Evolutionary conservation across 2,113 vertebrate genomes (phyloP), one percentile per base, ranked within the genome.

Genomic region (Variabilichromis moorii): DNA sequence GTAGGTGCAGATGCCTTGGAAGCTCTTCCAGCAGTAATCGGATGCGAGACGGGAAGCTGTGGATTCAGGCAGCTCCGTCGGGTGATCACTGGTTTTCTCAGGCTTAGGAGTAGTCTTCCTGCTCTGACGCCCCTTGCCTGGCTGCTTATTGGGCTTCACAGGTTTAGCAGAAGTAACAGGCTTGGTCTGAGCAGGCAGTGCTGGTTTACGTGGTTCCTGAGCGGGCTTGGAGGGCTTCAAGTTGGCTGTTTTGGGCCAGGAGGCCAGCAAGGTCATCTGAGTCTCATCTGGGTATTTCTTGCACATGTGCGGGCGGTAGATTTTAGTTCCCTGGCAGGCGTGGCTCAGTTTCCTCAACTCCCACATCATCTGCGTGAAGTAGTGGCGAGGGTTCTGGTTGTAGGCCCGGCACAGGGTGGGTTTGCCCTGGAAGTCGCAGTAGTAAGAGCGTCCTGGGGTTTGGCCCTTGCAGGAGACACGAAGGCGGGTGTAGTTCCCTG

Each of bases 351-450:
- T 98, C 40, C 96, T 95, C 87, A 97, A 87, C 51, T 97, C 96
- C 54, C 90, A 92, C 3, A 97, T 97, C 0, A 98, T 94, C 95
- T 97, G 97, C 71, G 94, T 97, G 96, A 98, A 98, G 93, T 96
- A 98, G 84, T 96, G 95, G 54, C 94, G 96, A 10, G 97, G 96
- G 68, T 98, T 97, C 66, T 90, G 95, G 92, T 92, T 96, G 93
- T 97, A 98, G 57, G 97, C 87, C 5, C 94, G 96, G 87, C 97
- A 98, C 68, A 95, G 26, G 12, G 94, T 95, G 2, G 97, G 97
- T 81, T 97, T 97, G 33, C 97, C 97, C 82, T 94, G 92, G 89
- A 97, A 98, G 86, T 98, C 97, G 47, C 97, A 98, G 96, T 96
- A 97, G 94, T 98, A 98, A 10, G 95, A 95, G 42, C 89, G 93